Base-by-base conservation (phyloP, 2,113 vertebrate species). In the Zootoca vivipara region DNA sequence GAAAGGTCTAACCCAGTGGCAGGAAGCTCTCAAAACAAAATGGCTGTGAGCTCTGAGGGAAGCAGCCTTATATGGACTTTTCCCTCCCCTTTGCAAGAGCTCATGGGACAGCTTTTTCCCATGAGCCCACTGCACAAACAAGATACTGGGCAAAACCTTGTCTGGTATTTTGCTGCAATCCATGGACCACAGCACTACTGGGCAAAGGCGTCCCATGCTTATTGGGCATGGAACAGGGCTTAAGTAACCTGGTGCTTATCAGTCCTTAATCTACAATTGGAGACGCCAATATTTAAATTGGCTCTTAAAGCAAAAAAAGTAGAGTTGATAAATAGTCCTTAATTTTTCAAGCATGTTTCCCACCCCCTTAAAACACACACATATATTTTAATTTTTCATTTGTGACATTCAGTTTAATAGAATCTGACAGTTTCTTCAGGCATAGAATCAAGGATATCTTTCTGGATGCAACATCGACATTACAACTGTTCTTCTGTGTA, bases 361-460 rank as follows among this genome's bases (percentile, higher is more conserved):
- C 72, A 5, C 10, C n/a, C 65, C 77, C 72, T 4, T 16, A 62
- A 78, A 70, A 67, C 65, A 72, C 42, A 83, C 82, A 35, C 40
- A 38, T 15, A 67, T 35, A 38, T 86, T 86, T 64, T 67, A 83
- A 77, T 83, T 83, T 83, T 69, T 77, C 70, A 69, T 40, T 70
- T 77, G 9, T 58, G 42, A 28, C 38, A 18, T 82, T 77, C 33
- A 73, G 9, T 33, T 84, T 83, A 87, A 83, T 87, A 79, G 40
- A 83, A 90, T 79, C 74, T 87, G 81, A 87, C 79, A 90, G 85
- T 65, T 65, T 70, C 79, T 62, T 87, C 82, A 73, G 82, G 64
- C 52, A 90, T 9, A 22, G 81, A 30, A 78, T 78, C 64, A 80
- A 84, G 74, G 56, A 83, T 73, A 67, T 74, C 56, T 69, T 84